Conservation (phyloP, 2,113 vertebrate genomes). For the Tragelaphus imberbis region DNA sequence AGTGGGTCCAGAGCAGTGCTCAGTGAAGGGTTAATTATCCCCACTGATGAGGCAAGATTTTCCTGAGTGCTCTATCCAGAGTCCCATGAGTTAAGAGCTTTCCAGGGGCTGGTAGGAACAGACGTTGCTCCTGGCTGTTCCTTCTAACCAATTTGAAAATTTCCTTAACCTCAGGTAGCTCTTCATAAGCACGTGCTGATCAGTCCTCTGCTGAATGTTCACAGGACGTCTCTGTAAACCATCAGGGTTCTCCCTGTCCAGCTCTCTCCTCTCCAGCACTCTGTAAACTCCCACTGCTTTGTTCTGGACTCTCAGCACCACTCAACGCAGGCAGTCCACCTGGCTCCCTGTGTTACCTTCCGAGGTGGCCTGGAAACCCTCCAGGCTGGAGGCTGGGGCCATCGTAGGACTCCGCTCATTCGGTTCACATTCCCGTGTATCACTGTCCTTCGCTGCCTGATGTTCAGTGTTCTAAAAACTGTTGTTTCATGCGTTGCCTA, state of each 20-base stretch:
- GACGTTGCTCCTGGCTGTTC: neutral
- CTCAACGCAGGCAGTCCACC: neutral
- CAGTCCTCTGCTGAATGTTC: neutral
- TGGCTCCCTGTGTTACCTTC: neutral
- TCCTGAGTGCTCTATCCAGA: neutral
- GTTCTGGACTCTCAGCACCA: neutral
- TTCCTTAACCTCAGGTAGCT: neutral
- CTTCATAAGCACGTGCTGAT: neutral
- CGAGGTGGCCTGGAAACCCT: neutral
- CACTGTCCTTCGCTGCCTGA: neutral
- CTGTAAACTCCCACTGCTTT: neutral
- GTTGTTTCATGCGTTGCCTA: neutral
- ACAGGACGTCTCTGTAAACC: neutral
- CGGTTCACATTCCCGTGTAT: neutral
- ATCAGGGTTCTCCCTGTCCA: neutral
- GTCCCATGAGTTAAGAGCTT: neutral
- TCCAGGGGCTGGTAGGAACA: neutral
- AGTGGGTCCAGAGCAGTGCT: neutral
- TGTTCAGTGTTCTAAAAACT: neutral
- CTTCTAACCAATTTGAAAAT: neutral
- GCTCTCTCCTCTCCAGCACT: neutral
- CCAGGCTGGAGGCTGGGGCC: neutral
- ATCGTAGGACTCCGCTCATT: neutral
- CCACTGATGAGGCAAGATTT: neutral
- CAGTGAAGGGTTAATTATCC: neutral